A percentile compares a stretch with the other conserved stretches of the same genome.
Evolutionary conservation across 2,888 invertebrate genomes (phyloP).

Genomic region (Agrochola lota): DNA sequence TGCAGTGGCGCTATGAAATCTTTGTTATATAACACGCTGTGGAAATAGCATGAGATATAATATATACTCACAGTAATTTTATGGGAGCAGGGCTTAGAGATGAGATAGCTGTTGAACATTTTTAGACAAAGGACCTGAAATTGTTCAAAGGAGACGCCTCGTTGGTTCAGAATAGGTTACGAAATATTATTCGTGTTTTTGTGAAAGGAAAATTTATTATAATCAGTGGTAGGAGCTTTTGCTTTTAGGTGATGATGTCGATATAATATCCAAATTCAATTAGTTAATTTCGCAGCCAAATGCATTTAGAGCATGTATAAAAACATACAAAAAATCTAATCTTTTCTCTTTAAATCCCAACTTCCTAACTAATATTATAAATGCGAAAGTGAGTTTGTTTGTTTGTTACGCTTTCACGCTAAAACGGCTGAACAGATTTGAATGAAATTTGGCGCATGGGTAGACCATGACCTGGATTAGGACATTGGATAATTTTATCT

Average conservation of each 20-base stretch:
- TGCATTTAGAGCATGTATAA: not conserved
- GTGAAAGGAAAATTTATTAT: constrained; percentile 7
- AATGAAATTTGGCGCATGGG: too few species aligned
- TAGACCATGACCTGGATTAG: too few species aligned
- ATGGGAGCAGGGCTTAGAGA: constrained; percentile 40
- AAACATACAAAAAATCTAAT: too few species aligned
- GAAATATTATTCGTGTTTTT: constrained; percentile 31
- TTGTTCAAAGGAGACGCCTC: constrained; percentile 16
- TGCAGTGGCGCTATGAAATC: constrained; percentile 62
- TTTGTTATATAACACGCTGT: constrained; percentile 50
- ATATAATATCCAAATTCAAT: not conserved
- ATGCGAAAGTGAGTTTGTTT: too few species aligned
- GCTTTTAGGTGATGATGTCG: not conserved
- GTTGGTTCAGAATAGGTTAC: constrained; percentile 11
- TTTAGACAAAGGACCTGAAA: constrained; percentile 35
- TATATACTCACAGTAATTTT: constrained; percentile 48
- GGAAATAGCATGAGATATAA: constrained; percentile 46
- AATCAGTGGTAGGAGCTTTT: not conserved
- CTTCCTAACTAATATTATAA: too few species aligned
- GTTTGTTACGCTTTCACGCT: too few species aligned
- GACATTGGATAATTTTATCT: too few species aligned
- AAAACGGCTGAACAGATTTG: too few species aligned
- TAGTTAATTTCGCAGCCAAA: not conserved
- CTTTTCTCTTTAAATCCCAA: too few species aligned
- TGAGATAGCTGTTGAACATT: constrained; percentile 42